A percentile compares a stretch with the other conserved stretches of the same genome.
phyloP scores from a whole-genome alignment of 2,113 vertebrate species.

The Crotalus helleri region DNA sequence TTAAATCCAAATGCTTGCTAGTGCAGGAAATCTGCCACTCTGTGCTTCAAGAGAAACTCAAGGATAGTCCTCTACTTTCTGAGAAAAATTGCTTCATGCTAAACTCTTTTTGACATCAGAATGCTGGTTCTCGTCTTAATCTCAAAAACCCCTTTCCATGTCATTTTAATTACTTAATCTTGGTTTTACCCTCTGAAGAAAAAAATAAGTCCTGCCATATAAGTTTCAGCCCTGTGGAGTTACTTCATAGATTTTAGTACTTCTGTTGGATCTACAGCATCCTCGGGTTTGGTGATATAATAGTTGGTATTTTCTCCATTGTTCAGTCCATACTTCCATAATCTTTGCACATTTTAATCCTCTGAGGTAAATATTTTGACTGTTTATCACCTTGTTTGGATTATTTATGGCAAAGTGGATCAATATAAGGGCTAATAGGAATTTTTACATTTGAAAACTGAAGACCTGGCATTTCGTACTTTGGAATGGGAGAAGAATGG shows the following conservation, averaged over 20 bases:
- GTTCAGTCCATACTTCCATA: background rate
- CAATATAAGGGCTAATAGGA: slow-evolving; percentile 3
- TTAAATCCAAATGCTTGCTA: background rate
- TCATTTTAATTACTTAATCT: background rate
- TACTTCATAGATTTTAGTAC: background rate
- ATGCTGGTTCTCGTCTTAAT: background rate
- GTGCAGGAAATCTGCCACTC: background rate
- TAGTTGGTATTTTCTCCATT: background rate
- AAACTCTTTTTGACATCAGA: background rate
- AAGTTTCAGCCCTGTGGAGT: background rate
- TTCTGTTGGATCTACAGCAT: background rate
- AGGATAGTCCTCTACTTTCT: background rate
- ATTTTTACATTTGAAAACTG: slow-evolving; percentile 33
- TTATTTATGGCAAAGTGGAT: background rate
- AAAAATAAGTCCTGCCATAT: background rate
- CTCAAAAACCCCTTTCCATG: background rate
- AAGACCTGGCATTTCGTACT: slow-evolving; percentile 5
- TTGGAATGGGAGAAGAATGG: slow-evolving; percentile 30
- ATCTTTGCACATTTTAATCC: background rate
- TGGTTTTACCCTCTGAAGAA: background rate
- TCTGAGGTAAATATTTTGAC: background rate
- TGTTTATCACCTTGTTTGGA: background rate
- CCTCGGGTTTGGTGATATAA: background rate
- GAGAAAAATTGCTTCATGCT: background rate
- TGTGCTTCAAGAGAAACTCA: background rate